Evolutionary conservation across 2,113 vertebrate genomes (phyloP).

Genomic region (Alouatta palliata): DNA sequence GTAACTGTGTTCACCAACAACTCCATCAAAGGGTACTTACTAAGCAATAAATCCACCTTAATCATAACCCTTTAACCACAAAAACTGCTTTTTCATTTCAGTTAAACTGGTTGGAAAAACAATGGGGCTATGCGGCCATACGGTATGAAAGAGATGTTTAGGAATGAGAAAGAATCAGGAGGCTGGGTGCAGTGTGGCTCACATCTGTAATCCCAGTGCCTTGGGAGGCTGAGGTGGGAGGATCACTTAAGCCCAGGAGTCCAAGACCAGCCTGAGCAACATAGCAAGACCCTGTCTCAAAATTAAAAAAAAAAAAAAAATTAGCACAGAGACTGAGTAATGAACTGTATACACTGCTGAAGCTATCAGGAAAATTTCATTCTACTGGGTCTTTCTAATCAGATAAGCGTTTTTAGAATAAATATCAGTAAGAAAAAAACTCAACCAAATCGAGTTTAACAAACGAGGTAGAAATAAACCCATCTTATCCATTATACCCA

Average conservation of each 20-base stretch:
- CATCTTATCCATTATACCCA: background rate
- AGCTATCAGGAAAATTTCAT: background rate
- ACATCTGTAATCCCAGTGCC: no score
- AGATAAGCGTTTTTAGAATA: slow-evolving; percentile 36
- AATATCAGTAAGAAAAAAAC: background rate
- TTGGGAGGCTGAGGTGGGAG: no score
- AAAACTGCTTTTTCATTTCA: slow-evolving; percentile 29
- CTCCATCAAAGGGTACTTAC: background rate
- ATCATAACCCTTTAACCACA: background rate
- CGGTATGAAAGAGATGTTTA: background rate
- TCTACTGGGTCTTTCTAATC: background rate
- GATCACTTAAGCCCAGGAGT: no score
- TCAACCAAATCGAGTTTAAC: background rate
- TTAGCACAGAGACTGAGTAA: background rate
- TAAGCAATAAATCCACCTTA: background rate
- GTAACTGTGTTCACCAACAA: background rate
- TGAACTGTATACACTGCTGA: background rate
- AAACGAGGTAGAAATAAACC: slow-evolving; percentile 23
- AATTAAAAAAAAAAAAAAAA: no score
- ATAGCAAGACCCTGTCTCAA: no score
- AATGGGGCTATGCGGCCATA: background rate
- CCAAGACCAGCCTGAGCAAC: no score
- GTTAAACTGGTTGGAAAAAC: slow-evolving; percentile 21
- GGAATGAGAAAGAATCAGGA: background rate
- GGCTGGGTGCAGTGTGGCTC: no score